Base-by-base conservation (phyloP, 2,113 vertebrate genomes). In the Anarhynchus alexandrinus region DNA sequence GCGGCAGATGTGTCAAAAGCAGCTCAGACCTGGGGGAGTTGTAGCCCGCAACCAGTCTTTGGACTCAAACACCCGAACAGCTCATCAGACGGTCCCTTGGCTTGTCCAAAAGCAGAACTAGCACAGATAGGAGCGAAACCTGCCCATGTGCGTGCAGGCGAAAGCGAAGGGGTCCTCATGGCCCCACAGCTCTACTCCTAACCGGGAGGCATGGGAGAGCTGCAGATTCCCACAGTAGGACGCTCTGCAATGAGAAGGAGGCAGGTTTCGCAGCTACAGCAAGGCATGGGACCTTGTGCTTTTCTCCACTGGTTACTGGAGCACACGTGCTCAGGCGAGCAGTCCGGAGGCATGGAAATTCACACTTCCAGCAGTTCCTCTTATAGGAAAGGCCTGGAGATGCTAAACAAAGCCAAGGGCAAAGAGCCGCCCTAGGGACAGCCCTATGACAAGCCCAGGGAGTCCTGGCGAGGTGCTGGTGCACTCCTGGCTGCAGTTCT, bases 1-100 rank as follows among this genome's bases (percentile, higher is more conserved):
- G 58, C 6, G 5, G 57, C 95, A 95, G 96, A 96, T 95, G 93
- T 95, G 91, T 94, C 49, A 30, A 86, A 88, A 92, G 93, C 19
- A 5, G 61, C 86, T 89, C 80, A 90, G 70, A 87, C 77, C 88
- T 94, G 88, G 47, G 34, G 61, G 26, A 83, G 27, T 6, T 62
- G 71, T 71, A 69, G 67, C 51, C 69, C 3, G 1, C 38, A n/a
- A 65, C 21, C 36, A 71, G 57, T 36, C 38, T 86, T 83, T 88
- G 64, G 79, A 82, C 58, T 80, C 71, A 43, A 59, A 85, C 40
- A 73, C 17, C 55, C 74, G 20, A 69, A 72, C 40, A 49, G 25
- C 74, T 94, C 82, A 55, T 64, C 42, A 58, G 51, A 58, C 0
- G 1, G 62, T 54, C 51, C 30, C 7, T 15, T n/a, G 79, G 16